phyloP scores from a whole-genome alignment of 1,140 invertebrate genomes.

The Tetragonula clypearis region DNA sequence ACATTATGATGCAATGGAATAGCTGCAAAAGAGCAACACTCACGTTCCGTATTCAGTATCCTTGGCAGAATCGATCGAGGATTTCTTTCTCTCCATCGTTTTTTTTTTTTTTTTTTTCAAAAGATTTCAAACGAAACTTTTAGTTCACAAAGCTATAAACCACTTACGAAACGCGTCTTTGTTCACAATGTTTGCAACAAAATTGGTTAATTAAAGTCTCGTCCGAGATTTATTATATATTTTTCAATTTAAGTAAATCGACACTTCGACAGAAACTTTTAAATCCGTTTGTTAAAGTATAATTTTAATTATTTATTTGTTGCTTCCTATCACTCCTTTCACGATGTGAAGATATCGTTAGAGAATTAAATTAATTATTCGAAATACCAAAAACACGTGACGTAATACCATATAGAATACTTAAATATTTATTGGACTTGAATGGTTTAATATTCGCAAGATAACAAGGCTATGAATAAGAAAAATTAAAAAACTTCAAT shows the following conservation, averaged over 20 bases:
- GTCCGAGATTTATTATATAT: neutral
- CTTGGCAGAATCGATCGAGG: constrained; percentile 30
- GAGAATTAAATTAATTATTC: neutral
- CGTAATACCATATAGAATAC: neutral
- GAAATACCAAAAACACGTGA: neutral
- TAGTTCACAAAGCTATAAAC: neutral
- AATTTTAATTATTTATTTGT: no score
- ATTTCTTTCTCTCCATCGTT: constrained; percentile 64
- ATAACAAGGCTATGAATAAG: no score
- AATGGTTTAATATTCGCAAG: neutral
- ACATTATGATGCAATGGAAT: neutral
- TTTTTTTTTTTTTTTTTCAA: constrained; percentile 50
- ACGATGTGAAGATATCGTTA: neutral
- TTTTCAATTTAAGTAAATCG: neutral
- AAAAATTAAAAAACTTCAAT: neutral
- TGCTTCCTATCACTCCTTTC: neutral
- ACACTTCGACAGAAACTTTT: neutral
- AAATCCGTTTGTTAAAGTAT: neutral
- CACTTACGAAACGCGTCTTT: neutral
- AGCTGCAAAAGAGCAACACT: constrained; percentile 33
- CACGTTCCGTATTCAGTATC: constrained; percentile 58
- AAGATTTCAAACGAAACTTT: constrained; percentile 31
- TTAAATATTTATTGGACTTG: no score
- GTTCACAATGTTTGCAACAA: neutral
- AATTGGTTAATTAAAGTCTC: neutral